Evolutionary conservation across 2,797 vertebrate genomes (phyloP).

Genomic region (Mionectes olivaceus): DNA sequence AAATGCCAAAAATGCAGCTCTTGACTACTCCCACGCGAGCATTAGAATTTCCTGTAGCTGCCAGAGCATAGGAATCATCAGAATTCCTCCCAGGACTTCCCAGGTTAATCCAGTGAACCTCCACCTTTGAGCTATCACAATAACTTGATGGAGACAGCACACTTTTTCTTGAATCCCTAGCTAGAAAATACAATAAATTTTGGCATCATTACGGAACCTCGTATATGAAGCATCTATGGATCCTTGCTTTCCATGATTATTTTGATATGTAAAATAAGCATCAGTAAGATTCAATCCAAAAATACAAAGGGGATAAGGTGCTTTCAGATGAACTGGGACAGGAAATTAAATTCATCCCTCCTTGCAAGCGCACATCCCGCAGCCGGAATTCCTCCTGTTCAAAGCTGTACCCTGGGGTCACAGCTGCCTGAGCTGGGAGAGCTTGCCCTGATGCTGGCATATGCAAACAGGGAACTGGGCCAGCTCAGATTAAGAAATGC

Average conservation of each 20-base stretch:
- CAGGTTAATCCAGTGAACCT: background rate
- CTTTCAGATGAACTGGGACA: background rate
- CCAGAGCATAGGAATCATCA: background rate
- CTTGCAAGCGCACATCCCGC: background rate
- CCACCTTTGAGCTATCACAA: background rate
- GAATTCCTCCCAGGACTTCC: background rate
- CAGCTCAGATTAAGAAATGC: background rate
- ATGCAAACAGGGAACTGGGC: background rate
- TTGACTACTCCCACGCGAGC: background rate
- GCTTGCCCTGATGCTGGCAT: background rate
- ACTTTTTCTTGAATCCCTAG: background rate
- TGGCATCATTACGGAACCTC: background rate
- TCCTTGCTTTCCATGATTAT: background rate
- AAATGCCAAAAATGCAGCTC: background rate
- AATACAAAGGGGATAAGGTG: background rate
- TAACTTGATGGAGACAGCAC: background rate
- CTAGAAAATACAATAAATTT: background rate
- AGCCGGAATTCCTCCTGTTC: conserved; percentile 42
- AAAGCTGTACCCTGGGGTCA: conserved; percentile 35
- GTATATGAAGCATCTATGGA: rapidly evolving
- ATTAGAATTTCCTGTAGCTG: background rate
- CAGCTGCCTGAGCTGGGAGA: background rate
- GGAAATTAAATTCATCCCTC: conserved; percentile 50
- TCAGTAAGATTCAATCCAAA: background rate
- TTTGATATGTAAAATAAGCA: background rate